Evolutionary conservation across 1,140 invertebrate species (phyloP).

Genomic region (Dinoponera quadriceps): DNA sequence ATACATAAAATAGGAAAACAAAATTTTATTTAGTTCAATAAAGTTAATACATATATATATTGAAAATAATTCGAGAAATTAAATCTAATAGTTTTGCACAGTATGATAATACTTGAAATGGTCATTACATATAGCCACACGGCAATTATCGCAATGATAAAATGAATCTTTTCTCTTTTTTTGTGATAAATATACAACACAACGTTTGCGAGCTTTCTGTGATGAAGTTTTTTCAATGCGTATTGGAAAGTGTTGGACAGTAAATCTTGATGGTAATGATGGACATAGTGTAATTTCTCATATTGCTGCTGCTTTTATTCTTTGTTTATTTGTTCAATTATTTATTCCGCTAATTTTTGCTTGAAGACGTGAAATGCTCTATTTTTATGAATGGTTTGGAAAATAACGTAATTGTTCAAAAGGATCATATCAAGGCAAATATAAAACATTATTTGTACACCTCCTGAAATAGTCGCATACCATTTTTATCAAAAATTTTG

Average conservation of each 20-base stretch:
- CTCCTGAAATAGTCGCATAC: too few species aligned
- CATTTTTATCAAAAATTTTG: too few species aligned
- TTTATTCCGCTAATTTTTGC: conserved; percentile 1
- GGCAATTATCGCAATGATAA: too few species aligned
- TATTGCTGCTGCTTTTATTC: conserved; percentile 3
- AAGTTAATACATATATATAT: too few species aligned
- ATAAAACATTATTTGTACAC: not conserved
- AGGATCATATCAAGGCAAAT: conserved; percentile 8
- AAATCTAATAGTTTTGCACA: not conserved
- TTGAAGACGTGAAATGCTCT: conserved; percentile 7
- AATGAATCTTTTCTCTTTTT: not conserved
- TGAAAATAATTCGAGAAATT: too few species aligned
- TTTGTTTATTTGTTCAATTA: not conserved
- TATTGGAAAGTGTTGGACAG: conserved; percentile 4
- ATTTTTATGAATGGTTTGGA: conserved; percentile 2
- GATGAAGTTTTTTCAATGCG: not conserved
- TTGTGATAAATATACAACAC: conserved; percentile 16
- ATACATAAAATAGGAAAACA: too few species aligned
- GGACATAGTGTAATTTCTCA: conserved; percentile 11
- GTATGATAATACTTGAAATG: not conserved
- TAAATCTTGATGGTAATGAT: conserved; percentile 32
- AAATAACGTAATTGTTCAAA: conserved; percentile 19
- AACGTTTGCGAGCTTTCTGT: not conserved
- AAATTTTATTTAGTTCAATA: too few species aligned
- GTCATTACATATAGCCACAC: not conserved